Evolutionary conservation across 2,113 vertebrate species (phyloP).

Genomic region (Progne subis): DNA sequence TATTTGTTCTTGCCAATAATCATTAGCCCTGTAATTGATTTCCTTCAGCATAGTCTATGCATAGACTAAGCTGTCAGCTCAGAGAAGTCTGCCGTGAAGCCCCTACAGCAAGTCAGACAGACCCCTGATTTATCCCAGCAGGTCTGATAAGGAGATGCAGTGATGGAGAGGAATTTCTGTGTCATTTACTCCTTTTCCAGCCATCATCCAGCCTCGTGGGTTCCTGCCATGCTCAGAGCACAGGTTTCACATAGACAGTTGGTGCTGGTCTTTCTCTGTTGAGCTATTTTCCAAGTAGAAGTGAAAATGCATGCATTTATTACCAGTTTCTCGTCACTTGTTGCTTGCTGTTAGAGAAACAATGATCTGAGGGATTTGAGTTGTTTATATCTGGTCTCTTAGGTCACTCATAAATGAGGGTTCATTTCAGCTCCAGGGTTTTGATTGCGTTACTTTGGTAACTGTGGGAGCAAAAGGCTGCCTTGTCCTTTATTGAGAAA

Average conservation of each 20-base stretch:
- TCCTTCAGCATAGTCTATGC: not conserved
- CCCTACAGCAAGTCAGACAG: not conserved
- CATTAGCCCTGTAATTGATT: not conserved
- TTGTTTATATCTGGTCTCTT: not conserved
- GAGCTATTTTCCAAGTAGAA: not conserved
- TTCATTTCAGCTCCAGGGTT: not conserved
- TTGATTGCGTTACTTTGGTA: not conserved
- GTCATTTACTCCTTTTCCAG: not conserved
- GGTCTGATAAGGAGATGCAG: not conserved
- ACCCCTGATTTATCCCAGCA: not conserved
- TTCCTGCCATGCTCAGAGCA: not conserved
- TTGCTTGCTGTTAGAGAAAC: not conserved
- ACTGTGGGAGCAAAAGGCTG: not conserved
- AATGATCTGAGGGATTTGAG: not conserved
- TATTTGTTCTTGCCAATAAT: not conserved
- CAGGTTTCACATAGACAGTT: not conserved
- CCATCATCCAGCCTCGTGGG: fast-evolving
- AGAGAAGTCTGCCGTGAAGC: not conserved
- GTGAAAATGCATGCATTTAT: not conserved
- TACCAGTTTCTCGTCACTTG: not conserved
- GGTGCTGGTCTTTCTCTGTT: not conserved
- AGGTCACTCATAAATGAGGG: not conserved
- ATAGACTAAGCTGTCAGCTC: not conserved
- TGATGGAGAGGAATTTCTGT: not conserved
- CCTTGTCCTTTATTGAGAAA: not conserved